phyloP scores from a whole-genome alignment of 2,888 invertebrate genomes.

The Zaprionus bogoriensis region DNA sequence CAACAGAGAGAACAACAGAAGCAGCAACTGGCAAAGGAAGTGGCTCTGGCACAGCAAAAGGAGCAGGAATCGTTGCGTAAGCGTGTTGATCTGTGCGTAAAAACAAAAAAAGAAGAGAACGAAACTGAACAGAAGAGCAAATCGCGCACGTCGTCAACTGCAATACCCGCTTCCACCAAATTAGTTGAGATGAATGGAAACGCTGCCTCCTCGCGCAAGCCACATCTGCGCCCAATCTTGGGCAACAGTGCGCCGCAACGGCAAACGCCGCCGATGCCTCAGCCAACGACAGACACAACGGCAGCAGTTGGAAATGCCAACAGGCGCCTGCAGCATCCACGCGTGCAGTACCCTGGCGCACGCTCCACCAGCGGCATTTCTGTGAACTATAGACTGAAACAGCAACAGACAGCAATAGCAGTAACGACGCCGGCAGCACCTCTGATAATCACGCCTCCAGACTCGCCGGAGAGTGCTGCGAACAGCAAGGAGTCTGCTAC shows the following conservation, averaged over 20 bases:
- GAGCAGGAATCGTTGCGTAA: too few species aligned
- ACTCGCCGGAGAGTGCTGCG: conserved; percentile 33
- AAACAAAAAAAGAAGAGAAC: background rate
- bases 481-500: background rate
- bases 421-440: conserved; percentile 14
- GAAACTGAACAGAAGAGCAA: background rate
- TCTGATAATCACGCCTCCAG: conserved; percentile 48
- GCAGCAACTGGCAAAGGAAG: conserved; percentile 17
- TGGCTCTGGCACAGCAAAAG: too few species aligned
- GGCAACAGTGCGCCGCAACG: conserved; percentile 55
- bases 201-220: conserved; percentile 35
- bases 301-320: background rate
- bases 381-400: conserved; percentile 61
- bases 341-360: conserved; percentile 2
- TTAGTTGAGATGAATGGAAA: conserved; percentile 37
- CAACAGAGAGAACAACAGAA: conserved; percentile 5
- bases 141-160: background rate
- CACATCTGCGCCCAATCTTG: conserved; percentile 54
- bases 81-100: background rate
- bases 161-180: background rate
- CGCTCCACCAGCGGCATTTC: conserved; percentile 37
- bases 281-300: conserved; percentile 5
- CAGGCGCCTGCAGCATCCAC: conserved; percentile 27
- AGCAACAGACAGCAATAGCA: conserved; percentile 34
- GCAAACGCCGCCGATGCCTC: background rate